Evolutionary conservation across 1,140 invertebrate genomes (phyloP).

Genomic region (Akabosia matsudoensis): DNA sequence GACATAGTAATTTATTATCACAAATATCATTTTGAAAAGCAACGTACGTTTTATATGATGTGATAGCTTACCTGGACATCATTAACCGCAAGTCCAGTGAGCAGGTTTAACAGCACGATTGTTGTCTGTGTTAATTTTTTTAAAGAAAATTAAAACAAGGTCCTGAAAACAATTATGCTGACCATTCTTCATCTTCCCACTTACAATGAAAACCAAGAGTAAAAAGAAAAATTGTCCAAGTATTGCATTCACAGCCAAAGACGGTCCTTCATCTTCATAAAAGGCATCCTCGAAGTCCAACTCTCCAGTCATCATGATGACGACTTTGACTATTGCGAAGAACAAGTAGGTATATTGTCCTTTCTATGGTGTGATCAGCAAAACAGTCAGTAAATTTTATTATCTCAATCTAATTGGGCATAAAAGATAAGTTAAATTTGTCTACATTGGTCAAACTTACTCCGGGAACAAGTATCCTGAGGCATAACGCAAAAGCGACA

Average conservation of each 20-base stretch:
- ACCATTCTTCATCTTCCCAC: too few species aligned
- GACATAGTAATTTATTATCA: too few species aligned
- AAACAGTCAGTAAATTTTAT: not conserved
- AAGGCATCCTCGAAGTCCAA: slow-evolving; percentile 37
- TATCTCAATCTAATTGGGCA: not conserved
- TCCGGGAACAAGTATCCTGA: slow-evolving; percentile 34
- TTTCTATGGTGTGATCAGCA: slow-evolving; percentile 17
- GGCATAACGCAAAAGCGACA: slow-evolving; percentile 27
- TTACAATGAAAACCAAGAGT: slow-evolving; percentile 31
- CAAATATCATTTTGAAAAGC: too few species aligned
- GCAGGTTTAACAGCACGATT: slow-evolving; percentile 37
- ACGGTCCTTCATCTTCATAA: slow-evolving; percentile 29
- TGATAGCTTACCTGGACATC: slow-evolving; percentile 36
- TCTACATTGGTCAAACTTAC: slow-evolving; percentile 7
- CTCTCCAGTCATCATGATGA: slow-evolving; percentile 41
- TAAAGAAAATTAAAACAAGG: too few species aligned
- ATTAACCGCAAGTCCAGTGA: slow-evolving; percentile 37
- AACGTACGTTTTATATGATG: not conserved
- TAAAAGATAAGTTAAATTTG: not conserved
- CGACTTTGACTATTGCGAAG: slow-evolving; percentile 33
- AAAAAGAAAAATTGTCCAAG: slow-evolving; percentile 32
- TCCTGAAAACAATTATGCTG: too few species aligned
- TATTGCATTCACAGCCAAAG: slow-evolving; percentile 11
- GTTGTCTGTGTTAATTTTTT: too few species aligned
- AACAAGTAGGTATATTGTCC: slow-evolving; percentile 33